Base-by-base conservation (phyloP, 2,113 vertebrate species). In the Bagarius yarrelli region DNA sequence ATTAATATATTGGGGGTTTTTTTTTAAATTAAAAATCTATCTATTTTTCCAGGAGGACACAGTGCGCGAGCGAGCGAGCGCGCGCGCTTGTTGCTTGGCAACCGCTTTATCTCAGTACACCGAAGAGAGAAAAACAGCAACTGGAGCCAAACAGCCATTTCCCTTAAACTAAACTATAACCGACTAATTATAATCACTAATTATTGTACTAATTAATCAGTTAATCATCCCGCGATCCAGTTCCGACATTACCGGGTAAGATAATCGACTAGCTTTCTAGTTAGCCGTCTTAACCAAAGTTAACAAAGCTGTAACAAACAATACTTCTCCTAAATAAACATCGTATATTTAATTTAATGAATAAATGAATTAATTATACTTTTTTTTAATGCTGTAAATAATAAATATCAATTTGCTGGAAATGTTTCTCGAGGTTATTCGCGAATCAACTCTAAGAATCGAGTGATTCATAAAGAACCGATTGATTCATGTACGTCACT, bases 21-120 rank as follows among this genome's bases (percentile, higher is more conserved):
- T n/a, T n/a, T 55, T 2, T 55, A 55, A 4, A 55, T 55, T 1
- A 55, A 53, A 12, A 14, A n/a, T 32, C 19, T 14, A n/a, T 69
- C 66, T 4, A n/a, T 70, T n/a, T 1, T 25, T n/a, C 13, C 63
- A 32, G 27, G 15, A 63, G 13, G 25, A 30, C 47, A 6, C 25
- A 53, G 47, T 21, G 47, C 70, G 32, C 47, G 47, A 71, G 69
- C 44, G 69, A n/a, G 67, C 67, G 16, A 18, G 53, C 44, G 44
- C 13, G 27, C 27, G 21, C 47, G 78, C 66, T 80, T 80, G 79
- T 81, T 81, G 79, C 79, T 64, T 63, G 30, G 79, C 16, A 44
- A 81, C 79, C 21, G 69, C 25, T 27, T 36, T 32, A 21, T 12
- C 21, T 36, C 44, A 21, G 12, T 34, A 55, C 47, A 67, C 32